These are phyloP conservation scores for Emberiza fucata DNA, from an alignment of 2,113 vertebrate genomes.

Conservation along the genomic window DNA sequence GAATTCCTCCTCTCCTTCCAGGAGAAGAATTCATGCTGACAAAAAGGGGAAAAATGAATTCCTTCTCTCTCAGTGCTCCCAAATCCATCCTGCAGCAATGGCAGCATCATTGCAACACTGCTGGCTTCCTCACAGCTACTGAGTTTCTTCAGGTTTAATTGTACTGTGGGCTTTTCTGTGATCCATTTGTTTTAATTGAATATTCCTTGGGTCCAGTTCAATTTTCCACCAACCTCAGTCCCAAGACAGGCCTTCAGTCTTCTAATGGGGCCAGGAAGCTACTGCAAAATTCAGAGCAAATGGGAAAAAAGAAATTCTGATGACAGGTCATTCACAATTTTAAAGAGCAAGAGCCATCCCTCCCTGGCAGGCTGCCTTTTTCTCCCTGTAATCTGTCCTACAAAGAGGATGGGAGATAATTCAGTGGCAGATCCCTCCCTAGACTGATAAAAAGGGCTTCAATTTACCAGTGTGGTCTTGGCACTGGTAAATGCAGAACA, in stretches of 20 bases:
- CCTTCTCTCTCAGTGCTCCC: too few species aligned
- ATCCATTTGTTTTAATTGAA: background rate
- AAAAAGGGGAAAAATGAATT: too few species aligned
- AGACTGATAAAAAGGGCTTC: too few species aligned
- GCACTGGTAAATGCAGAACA: too few species aligned
- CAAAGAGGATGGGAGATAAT: too few species aligned
- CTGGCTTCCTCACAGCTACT: background rate
- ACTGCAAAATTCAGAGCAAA: background rate
- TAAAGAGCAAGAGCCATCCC: background rate
- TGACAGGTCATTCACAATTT: background rate
- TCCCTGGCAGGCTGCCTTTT: slow-evolving; percentile 16
- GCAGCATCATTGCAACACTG: background rate
- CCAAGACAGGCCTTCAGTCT: background rate
- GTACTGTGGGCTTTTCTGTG: background rate
- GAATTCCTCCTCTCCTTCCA: too few species aligned
- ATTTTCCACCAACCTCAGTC: background rate
- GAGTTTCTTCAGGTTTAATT: background rate
- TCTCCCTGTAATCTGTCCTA: background rate
- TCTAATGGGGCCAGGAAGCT: background rate
- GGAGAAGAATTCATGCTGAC: too few species aligned
- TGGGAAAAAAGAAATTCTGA: background rate
- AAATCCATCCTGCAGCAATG: background rate
- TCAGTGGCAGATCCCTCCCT: too few species aligned
- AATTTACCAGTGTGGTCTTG: too few species aligned
- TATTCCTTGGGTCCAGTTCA: background rate